Evolutionary conservation across 2,797 vertebrate species (phyloP).

Genomic region (Bovichtus diacanthus): DNA sequence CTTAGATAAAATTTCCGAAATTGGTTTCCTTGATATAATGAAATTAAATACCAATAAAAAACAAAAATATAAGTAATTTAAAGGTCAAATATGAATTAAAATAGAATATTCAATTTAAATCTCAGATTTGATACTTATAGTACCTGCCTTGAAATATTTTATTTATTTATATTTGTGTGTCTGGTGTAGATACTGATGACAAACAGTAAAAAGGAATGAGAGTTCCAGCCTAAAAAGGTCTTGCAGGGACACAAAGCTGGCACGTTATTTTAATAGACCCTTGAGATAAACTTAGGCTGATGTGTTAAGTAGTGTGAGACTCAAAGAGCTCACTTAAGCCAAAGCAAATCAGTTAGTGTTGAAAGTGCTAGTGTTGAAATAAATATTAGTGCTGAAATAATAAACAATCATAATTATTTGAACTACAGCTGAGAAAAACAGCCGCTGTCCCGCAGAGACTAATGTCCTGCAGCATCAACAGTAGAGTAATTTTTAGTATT

Average conservation of each 20-base stretch:
- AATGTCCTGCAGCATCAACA: constrained; percentile 9
- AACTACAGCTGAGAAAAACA: constrained; percentile 7
- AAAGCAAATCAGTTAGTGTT: neutral
- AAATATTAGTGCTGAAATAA: constrained; percentile 52
- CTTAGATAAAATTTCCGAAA: neutral
- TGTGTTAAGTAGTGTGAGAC: neutral
- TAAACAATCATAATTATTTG: constrained; percentile 28
- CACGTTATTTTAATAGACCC: neutral
- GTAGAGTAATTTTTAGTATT: neutral
- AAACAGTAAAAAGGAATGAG: neutral
- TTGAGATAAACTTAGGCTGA: constrained; percentile 28
- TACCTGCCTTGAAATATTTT: no score
- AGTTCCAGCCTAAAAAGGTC: neutral
- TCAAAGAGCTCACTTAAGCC: neutral
- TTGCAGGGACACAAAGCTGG: constrained; percentile 6
- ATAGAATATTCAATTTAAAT: no score
- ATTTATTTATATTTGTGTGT: neutral
- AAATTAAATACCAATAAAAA: neutral
- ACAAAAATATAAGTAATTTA: neutral
- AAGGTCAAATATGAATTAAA: neutral
- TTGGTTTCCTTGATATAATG: neutral
- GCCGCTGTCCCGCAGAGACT: neutral
- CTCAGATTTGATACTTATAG: no score
- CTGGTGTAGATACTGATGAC: neutral
- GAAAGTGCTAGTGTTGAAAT: constrained; percentile 23